These are phyloP conservation scores for Brienomyrus brachyistius DNA, from an alignment of 2,113 vertebrate genomes.

Conservation along the genomic window DNA sequence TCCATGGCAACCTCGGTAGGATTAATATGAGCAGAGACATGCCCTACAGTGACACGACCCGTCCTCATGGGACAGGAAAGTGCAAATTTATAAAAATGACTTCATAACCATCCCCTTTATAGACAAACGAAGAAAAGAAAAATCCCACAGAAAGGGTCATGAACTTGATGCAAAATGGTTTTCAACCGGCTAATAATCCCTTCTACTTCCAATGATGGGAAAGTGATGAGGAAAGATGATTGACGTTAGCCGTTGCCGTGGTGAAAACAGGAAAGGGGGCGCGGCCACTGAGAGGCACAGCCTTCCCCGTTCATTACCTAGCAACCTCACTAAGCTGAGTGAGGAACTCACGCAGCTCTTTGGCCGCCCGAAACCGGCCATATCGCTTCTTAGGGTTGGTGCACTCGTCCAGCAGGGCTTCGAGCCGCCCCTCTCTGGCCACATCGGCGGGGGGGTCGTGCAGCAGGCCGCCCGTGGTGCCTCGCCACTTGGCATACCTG, in stretches of 20 bases:
- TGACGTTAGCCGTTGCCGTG: background rate
- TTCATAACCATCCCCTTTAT: background rate
- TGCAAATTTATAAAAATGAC: background rate
- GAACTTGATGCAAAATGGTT: background rate
- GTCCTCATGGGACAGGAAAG: background rate
- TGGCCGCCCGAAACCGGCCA: slow-evolving; percentile 77
- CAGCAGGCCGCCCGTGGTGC: slow-evolving; percentile 90
- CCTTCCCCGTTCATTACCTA: slow-evolving; percentile 14
- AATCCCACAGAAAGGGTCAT: background rate
- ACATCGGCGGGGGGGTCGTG: slow-evolving; percentile 85
- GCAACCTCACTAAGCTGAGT: slow-evolving; percentile 62
- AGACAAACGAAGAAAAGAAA: background rate
- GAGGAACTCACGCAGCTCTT: slow-evolving; percentile 87
- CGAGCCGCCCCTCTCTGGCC: slow-evolving; percentile 83
- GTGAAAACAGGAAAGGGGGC: background rate
- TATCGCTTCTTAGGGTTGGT: slow-evolving; percentile 12
- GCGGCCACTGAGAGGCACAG: background rate
- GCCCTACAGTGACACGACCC: background rate
- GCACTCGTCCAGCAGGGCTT: slow-evolving; percentile 33
- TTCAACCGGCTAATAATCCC: background rate
- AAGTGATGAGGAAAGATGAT: background rate
- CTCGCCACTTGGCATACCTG: slow-evolving; percentile 87
- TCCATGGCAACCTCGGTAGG: background rate
- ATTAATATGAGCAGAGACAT: background rate
- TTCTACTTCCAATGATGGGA: background rate